Evolutionary conservation across 2,797 vertebrate species (phyloP), one percentile per base, ranked within the genome.

Genomic region (Oreonectes daqikongensis): DNA sequence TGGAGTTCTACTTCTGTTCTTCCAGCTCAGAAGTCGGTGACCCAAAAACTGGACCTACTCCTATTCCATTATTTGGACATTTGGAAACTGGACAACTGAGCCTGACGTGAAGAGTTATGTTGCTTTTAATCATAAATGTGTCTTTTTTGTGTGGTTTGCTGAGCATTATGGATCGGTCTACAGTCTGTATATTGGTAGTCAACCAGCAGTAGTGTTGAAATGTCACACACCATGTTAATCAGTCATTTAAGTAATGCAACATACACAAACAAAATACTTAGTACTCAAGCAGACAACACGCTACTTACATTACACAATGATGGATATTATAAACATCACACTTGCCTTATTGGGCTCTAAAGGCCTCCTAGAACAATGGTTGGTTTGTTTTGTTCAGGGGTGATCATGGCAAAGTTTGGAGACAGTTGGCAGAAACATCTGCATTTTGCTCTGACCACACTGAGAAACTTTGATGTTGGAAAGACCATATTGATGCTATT

Each of bases 401-500:
- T 83, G 22, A 35, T 79, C 12, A 60, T 73, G 46, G 76, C 72
- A 26, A 40, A 78, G 61, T 78, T 50, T 40, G 82, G 79, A 53
- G 40, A 74, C 5, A 11, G 50, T 30, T 81, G 79, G 82, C 20
- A n/a, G 15, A 76, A 79, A 63, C 82, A 83, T 40, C 63, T 69
- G 0, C 72, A 69, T 12, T 83, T 81, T 64, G 50, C 79, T 79
- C 68, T 83, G 48, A 64, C 72, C 48, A 79, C 72, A 7, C 65
- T 81, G 20, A 69, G 79, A 26, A 77, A 81, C 70, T 81, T 82
- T 30, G 77, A 73, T 12, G 52, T 84, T 57, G 80, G 73, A 20
- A 81, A 84, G 42, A 61, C n/a, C n/a, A 35, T 35, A 6, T 35
- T 35, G 32, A 35, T 7, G 32, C 32, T 35, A 8, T 2, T 32